These are phyloP conservation scores for Centropus bengalensis DNA, from an alignment of 2,113 vertebrate genomes.

Conservation along the genomic window DNA sequence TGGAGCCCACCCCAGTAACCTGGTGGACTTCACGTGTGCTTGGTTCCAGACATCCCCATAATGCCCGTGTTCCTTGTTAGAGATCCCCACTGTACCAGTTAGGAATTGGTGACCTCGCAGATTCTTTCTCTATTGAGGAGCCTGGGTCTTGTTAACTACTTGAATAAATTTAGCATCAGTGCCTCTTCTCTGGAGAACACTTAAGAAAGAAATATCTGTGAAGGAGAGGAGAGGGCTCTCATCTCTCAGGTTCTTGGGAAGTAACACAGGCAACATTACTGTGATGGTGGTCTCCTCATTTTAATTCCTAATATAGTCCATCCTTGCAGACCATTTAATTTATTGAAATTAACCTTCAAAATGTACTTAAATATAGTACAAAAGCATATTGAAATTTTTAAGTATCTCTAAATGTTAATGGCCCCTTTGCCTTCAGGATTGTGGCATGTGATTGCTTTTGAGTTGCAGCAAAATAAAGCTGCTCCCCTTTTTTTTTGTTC, in stretches of 20 bases:
- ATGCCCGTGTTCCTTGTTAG: accelerated
- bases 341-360: not conserved
- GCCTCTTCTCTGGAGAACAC: not conserved
- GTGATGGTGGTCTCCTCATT: not conserved
- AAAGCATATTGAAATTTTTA: not conserved
- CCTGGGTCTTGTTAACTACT: not conserved
- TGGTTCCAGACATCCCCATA: not conserved
- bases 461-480: not conserved
- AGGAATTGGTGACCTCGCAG: not conserved
- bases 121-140: not conserved
- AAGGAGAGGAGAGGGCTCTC: not conserved
- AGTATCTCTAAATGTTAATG: not conserved
- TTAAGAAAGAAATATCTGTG: not conserved
- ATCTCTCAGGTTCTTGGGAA: not conserved
- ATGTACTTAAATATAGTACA: not conserved
- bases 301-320: not conserved
- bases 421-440: not conserved
- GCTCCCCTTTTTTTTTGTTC: not conserved
- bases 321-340: not conserved
- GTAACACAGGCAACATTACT: not conserved
- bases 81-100: accelerated
- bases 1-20: not conserved
- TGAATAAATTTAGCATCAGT: not conserved
- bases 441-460: not conserved
- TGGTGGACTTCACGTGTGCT: not conserved